phyloP scores from a whole-genome alignment of 2,113 vertebrate species.

The Ahaetulla prasina region DNA sequence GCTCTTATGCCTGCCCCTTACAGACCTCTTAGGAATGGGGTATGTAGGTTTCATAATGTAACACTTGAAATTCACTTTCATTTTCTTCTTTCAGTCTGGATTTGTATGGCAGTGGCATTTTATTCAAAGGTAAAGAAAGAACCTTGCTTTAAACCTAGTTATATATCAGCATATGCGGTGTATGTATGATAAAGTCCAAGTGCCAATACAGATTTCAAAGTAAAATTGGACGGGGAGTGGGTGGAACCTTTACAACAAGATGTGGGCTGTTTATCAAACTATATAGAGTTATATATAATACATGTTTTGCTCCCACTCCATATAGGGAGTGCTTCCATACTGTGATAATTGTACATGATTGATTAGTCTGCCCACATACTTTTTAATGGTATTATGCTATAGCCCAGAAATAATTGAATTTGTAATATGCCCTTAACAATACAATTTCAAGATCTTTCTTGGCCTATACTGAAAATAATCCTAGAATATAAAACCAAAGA shows the following conservation, averaged over 20 bases:
- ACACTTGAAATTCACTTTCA: conserved; percentile 32
- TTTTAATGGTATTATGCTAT: conserved; percentile 1
- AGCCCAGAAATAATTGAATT: conserved; percentile 29
- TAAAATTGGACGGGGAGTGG: conserved; percentile 9
- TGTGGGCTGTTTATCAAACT: conserved; percentile 51
- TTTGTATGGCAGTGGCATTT: conserved; percentile 49
- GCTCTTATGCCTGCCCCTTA: too few species aligned
- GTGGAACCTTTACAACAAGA: conserved; percentile 54
- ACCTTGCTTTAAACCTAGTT: conserved; percentile 55
- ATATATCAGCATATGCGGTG: conserved; percentile 54
- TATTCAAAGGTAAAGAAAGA: conserved; percentile 54
- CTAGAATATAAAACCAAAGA: not conserved
- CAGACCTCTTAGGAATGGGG: too few species aligned
- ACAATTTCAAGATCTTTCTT: not conserved
- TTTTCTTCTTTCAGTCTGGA: conserved; percentile 48
- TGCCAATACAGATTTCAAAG: conserved; percentile 57
- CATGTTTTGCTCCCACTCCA: conserved; percentile 49
- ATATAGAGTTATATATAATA: conserved; percentile 45
- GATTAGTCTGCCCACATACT: conserved; percentile 31
- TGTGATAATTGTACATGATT: conserved; percentile 49
- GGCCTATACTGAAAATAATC: not conserved
- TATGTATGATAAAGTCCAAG: conserved; percentile 52
- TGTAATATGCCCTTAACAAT: not conserved
- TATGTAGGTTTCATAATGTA: conserved; percentile 35
- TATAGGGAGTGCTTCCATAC: conserved; percentile 43